These are phyloP conservation scores for Stenurella melanura DNA, from an alignment of 2,888 invertebrate genomes.

Conservation along the genomic window DNA sequence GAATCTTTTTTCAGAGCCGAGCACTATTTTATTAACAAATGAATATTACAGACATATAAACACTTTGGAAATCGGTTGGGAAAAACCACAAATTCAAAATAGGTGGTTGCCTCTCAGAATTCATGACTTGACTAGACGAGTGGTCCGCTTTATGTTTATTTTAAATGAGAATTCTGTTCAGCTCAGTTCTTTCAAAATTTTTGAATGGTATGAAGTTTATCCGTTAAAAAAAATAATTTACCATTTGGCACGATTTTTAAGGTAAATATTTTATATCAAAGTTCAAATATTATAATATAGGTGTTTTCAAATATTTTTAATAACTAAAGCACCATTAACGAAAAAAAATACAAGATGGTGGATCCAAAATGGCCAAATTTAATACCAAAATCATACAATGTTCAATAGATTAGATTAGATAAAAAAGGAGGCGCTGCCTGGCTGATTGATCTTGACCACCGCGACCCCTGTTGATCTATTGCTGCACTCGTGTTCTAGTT, in stretches of 20 bases:
- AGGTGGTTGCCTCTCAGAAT: slow-evolving; percentile 70
- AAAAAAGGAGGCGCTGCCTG: too few relatives aligned
- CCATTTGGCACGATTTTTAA: slow-evolving; percentile 67
- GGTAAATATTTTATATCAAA: too few relatives aligned
- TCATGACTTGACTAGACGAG: slow-evolving; percentile 70
- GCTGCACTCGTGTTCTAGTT: too few relatives aligned
- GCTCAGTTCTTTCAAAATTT: slow-evolving; percentile 71
- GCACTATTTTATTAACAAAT: slow-evolving; percentile 63
- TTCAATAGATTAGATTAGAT: too few relatives aligned
- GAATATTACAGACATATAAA: slow-evolving; percentile 73
- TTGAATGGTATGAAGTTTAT: slow-evolving; percentile 74
- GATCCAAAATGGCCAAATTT: too few relatives aligned
- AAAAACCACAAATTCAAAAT: slow-evolving; percentile 70
- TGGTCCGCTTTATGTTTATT: slow-evolving; percentile 65
- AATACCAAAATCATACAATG: too few relatives aligned
- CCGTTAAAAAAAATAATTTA: slow-evolving; percentile 70
- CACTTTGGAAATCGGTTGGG: slow-evolving; percentile 73
- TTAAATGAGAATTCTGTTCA: slow-evolving; percentile 69
- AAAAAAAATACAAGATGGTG: too few relatives aligned
- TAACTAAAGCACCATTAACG: too few relatives aligned
- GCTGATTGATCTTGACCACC: too few relatives aligned
- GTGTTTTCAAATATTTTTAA: too few relatives aligned
- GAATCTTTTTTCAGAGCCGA: slow-evolving; percentile 62
- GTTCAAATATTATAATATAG: too few relatives aligned
- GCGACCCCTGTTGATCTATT: too few relatives aligned